These are phyloP conservation scores for Nomada flava DNA, from an alignment of 2,888 invertebrate genomes.

Conservation along the genomic window DNA sequence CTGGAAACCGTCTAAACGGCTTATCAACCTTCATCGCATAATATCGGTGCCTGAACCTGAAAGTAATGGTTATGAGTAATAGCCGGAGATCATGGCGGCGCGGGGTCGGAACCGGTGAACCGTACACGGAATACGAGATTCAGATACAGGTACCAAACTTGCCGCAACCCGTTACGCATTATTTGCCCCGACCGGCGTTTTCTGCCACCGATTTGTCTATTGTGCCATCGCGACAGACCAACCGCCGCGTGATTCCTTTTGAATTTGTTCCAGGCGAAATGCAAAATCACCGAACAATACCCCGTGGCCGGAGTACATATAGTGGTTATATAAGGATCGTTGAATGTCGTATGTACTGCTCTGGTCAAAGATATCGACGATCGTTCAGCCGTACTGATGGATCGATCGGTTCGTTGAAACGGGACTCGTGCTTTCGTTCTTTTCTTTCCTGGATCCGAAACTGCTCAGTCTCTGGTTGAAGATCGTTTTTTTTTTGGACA, in stretches of 20 bases:
- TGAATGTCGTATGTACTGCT: not conserved
- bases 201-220: constrained; percentile 61
- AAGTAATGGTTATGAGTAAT: constrained; percentile 77
- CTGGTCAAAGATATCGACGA: constrained; percentile 4
- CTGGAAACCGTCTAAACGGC: constrained; percentile 73
- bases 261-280: constrained; percentile 40
- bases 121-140: constrained; percentile 77
- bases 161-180: constrained; percentile 76
- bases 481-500: not conserved
- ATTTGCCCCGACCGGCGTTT: constrained; percentile 59
- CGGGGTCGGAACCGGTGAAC: constrained; percentile 75
- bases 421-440: constrained; percentile 7
- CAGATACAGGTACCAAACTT: constrained; percentile 73
- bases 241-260: constrained; percentile 28
- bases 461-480: not conserved
- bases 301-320: not conserved
- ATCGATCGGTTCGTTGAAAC: not conserved
- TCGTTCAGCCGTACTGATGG: constrained; percentile 12
- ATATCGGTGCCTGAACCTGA: constrained; percentile 69
- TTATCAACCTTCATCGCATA: constrained; percentile 73
- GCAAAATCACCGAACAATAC: constrained; percentile 50
- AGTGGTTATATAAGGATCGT: constrained; percentile 35
- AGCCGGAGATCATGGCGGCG: constrained; percentile 76
- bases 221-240: constrained; percentile 25
- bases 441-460: not conserved